Conservation (phyloP, 2,113 vertebrate genomes). For the Heterocephalus glaber region DNA sequence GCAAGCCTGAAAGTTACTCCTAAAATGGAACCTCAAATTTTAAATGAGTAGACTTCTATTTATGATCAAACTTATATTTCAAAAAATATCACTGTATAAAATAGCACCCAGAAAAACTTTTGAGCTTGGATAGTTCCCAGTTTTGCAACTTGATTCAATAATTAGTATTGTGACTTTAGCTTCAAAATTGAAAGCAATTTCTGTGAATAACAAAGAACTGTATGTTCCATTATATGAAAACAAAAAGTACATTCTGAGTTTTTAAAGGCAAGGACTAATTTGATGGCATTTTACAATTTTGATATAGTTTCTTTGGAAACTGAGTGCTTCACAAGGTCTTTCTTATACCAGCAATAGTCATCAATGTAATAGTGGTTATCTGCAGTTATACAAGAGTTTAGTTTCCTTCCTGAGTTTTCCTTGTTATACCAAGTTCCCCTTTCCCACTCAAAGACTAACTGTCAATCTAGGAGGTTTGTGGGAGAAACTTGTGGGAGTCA, state of each 20-base stretch:
- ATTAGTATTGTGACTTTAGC: neutral
- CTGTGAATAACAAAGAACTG: neutral
- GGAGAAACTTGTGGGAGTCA: slow-evolving; percentile 63
- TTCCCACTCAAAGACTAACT: slow-evolving; percentile 54
- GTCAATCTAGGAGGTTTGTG: slow-evolving; percentile 56
- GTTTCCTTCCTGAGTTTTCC: slow-evolving; percentile 26
- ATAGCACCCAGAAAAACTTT: neutral
- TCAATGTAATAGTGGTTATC: neutral
- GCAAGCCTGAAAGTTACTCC: neutral
- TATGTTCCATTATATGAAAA: neutral
- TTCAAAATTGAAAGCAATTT: neutral
- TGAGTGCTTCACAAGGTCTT: neutral
- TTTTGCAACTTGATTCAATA: neutral
- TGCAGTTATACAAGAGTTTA: slow-evolving; percentile 46
- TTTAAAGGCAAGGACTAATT: slow-evolving; percentile 4
- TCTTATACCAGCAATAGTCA: neutral
- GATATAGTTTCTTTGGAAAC: slow-evolving; percentile 20
- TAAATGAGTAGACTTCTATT: neutral
- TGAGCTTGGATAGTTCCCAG: neutral
- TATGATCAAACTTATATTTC: neutral
- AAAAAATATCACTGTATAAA: neutral
- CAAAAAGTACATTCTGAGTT: neutral
- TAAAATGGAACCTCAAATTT: neutral
- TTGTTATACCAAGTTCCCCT: slow-evolving; percentile 4
- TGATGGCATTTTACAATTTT: neutral